Conservation (phyloP, 2,797 vertebrate species). For the Pseudochirops cupreus region DNA sequence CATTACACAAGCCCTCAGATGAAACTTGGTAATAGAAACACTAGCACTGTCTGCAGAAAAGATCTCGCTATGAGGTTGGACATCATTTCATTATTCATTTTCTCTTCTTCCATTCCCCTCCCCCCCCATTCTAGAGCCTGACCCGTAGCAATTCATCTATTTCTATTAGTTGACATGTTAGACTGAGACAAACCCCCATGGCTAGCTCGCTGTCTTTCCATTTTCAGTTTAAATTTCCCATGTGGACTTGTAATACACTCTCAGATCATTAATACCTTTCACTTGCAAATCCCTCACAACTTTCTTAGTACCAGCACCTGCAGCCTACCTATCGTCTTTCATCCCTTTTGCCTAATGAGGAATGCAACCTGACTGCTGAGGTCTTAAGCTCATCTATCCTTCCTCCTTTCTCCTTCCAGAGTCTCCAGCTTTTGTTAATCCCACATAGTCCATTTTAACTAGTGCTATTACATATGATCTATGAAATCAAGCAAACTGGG, state of each 20-base stretch:
- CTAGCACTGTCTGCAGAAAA: constrained; percentile 17
- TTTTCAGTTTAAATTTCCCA: constrained; percentile 74
- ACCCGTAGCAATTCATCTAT: constrained; percentile 67
- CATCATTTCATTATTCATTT: constrained; percentile 50
- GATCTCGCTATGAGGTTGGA: background rate
- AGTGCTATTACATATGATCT: background rate
- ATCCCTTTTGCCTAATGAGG: constrained; percentile 71
- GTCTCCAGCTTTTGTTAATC: background rate
- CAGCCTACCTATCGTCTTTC: constrained; percentile 69
- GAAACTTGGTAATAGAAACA: constrained; percentile 2
- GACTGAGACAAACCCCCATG: constrained; percentile 61
- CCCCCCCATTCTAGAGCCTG: constrained; percentile 52
- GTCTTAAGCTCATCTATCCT: constrained; percentile 62
- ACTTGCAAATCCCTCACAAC: constrained; percentile 71
- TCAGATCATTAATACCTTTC: constrained; percentile 77
- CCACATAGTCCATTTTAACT: constrained; percentile 20
- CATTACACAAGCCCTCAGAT: constrained; percentile 35
- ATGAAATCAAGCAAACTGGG: background rate
- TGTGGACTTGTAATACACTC: constrained; percentile 59
- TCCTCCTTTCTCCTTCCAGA: constrained; percentile 27
- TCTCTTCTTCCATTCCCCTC: constrained; percentile 55
- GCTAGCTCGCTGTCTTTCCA: constrained; percentile 74
- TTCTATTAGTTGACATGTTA: constrained; percentile 75
- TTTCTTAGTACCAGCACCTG: background rate
- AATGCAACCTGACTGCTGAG: constrained; percentile 69